Evolutionary conservation across 2,797 vertebrate genomes (phyloP).

Genomic region (Acipenser ruthenus): DNA sequence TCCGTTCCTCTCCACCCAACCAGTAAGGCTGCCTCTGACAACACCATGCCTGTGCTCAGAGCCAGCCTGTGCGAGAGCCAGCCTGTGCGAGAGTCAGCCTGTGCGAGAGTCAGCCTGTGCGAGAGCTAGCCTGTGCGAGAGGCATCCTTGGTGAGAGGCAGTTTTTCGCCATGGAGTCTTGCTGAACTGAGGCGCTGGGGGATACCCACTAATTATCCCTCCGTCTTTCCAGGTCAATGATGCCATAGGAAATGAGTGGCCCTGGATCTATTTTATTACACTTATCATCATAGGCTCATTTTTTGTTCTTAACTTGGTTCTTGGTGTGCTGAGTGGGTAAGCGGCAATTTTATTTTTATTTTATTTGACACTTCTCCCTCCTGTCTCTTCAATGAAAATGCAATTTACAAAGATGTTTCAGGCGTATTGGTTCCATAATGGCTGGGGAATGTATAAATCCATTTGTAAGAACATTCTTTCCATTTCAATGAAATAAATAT

Average conservation of each 20-base stretch:
- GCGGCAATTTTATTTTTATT: constrained; percentile 56
- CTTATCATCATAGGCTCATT: constrained; percentile 99
- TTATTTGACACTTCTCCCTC: constrained; percentile 39
- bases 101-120: too few species aligned
- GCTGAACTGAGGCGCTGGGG: constrained; percentile 56
- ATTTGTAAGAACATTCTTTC: too few species aligned
- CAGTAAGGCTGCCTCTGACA: too few species aligned
- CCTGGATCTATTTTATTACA: constrained; percentile 98
- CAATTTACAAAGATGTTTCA: neutral
- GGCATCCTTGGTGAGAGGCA: neutral
- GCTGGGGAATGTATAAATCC: too few species aligned
- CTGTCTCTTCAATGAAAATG: constrained; percentile 27
- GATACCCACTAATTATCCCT: constrained; percentile 63
- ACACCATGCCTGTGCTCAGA: too few species aligned
- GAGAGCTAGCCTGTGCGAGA: too few species aligned
- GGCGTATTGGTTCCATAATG: too few species aligned
- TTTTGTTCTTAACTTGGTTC: constrained; percentile 99
- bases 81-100: neutral
- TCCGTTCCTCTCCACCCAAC: too few species aligned
- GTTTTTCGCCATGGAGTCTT: constrained; percentile 52
- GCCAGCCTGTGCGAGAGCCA: too few species aligned
- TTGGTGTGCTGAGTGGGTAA: constrained; percentile 98
- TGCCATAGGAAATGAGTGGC: constrained; percentile 87
- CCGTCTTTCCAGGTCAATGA: constrained; percentile 88
- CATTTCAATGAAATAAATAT: too few species aligned